Evolutionary conservation across 2,888 invertebrate genomes (phyloP).

Genomic region (Galerucella pusilla): DNA sequence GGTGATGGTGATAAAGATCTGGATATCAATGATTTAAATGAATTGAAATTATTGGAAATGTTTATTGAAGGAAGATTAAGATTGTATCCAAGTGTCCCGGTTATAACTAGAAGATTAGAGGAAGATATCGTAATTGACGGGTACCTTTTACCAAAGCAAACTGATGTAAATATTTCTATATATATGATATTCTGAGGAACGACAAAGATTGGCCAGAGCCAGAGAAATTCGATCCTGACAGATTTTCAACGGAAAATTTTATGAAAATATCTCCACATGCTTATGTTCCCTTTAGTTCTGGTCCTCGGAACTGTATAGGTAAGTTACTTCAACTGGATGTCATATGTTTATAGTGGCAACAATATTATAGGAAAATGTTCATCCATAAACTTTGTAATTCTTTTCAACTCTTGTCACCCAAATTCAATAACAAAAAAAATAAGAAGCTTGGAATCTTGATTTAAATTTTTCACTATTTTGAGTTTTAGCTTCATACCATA

Average conservation of each 20-base stretch:
- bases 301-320: slow-evolving; percentile 77
- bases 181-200: slow-evolving; percentile 75
- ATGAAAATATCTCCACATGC: slow-evolving; percentile 71
- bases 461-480: too few relatives aligned
- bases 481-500: too few relatives aligned
- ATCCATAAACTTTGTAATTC: too few relatives aligned
- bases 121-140: slow-evolving; percentile 53
- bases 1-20: slow-evolving; percentile 43
- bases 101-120: slow-evolving; percentile 56
- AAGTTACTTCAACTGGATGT: slow-evolving; percentile 33
- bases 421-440: too few relatives aligned
- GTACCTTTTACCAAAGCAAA: slow-evolving; percentile 66
- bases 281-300: slow-evolving; percentile 77
- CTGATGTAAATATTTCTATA: slow-evolving; percentile 69
- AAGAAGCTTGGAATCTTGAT: too few relatives aligned
- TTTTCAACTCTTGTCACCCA: too few relatives aligned
- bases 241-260: slow-evolving; percentile 73
- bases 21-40: slow-evolving; percentile 56
- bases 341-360: too few relatives aligned
- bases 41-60: slow-evolving; percentile 61
- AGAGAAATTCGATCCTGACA: slow-evolving; percentile 74
- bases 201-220: slow-evolving; percentile 74
- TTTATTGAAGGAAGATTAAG: slow-evolving; percentile 62
- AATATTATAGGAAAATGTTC: too few relatives aligned
- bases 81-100: slow-evolving; percentile 61